Evolutionary conservation across 2,888 invertebrate genomes (phyloP).

Genomic region (Oeneis ivallda): DNA sequence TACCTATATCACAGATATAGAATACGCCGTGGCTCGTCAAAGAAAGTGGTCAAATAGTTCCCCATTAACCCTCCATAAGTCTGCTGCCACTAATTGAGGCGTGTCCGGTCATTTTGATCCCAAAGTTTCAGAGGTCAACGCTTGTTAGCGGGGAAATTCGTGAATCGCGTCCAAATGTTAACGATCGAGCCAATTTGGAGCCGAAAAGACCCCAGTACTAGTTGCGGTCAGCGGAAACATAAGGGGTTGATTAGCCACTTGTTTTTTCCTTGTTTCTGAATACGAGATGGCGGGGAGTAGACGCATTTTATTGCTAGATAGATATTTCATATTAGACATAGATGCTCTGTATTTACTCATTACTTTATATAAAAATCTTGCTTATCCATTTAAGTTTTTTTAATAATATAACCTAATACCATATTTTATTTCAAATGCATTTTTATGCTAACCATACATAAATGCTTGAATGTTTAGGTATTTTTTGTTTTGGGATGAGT

Average conservation of each 20-base stretch:
- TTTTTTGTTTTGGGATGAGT: no score
- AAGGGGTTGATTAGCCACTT: conserved; percentile 59
- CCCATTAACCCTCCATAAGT: conserved; percentile 38
- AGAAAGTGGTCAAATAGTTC: conserved; percentile 28
- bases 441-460: no score
- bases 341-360: no score
- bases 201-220: conserved; percentile 52
- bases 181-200: conserved; percentile 73
- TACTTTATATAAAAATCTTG: no score
- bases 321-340: no score
- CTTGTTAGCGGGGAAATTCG: conserved; percentile 74
- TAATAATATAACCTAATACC: no score
- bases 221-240: conserved; percentile 54
- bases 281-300: neutral
- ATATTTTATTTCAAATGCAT: no score
- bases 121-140: conserved; percentile 61
- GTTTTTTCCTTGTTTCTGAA: conserved; percentile 39
- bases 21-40: conserved; percentile 9
- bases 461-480: no score
- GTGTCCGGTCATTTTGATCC: conserved; percentile 70
- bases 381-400: no score
- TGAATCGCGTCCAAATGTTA: conserved; percentile 76
- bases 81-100: conserved; percentile 67
- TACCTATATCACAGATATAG: no score
- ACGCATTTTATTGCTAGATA: neutral